phyloP scores from a whole-genome alignment of 2,113 vertebrate genomes.

The Leptosomus discolor region DNA sequence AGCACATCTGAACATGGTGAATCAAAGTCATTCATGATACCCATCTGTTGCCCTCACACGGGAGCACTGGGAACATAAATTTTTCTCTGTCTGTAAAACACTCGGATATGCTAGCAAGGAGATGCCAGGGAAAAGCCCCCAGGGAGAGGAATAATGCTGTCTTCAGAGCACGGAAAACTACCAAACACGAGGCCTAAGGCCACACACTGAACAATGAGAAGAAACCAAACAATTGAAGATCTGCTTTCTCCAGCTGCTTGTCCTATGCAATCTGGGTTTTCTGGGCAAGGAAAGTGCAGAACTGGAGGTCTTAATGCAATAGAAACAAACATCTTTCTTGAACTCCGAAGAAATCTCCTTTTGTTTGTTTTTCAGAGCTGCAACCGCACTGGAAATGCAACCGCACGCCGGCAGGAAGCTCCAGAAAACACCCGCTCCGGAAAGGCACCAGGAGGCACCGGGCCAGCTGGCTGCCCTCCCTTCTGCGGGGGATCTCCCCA shows the following conservation, averaged over 20 bases:
- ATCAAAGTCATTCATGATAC: neutral
- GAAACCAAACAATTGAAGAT: neutral
- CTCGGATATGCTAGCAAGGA: neutral
- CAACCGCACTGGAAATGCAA: neutral
- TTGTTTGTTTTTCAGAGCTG: neutral
- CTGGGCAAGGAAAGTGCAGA: neutral
- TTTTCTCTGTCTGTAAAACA: neutral
- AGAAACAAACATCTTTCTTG: neutral
- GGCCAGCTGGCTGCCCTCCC: neutral
- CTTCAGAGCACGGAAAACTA: neutral
- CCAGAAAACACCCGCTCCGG: rapidly evolving
- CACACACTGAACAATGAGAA: neutral
- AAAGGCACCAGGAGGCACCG: neutral
- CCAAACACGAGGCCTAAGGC: neutral
- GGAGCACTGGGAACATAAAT: neutral
- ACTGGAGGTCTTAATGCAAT: neutral
- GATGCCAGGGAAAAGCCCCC: neutral
- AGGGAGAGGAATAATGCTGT: neutral
- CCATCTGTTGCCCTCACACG: neutral
- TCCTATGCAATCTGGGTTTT: neutral
- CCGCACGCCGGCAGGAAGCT: rapidly evolving
- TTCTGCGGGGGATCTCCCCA: too few species aligned
- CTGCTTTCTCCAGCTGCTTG: neutral
- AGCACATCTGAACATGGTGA: neutral
- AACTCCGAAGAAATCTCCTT: neutral